A percentile compares a stretch with the other conserved stretches of the same genome.
phyloP scores from a whole-genome alignment of 2,888 invertebrate genomes.

The Autographa pulchrina region DNA sequence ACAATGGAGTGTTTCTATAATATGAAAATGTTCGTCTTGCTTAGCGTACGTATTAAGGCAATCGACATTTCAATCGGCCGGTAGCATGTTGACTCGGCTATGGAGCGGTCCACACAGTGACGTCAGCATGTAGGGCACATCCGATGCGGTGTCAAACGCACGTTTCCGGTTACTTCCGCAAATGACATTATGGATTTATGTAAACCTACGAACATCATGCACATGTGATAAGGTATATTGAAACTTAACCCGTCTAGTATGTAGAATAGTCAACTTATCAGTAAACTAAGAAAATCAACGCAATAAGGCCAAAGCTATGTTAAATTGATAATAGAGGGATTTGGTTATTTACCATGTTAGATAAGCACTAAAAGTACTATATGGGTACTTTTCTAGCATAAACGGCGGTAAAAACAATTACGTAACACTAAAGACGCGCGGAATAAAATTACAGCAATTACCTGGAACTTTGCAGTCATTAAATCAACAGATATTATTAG shows the following conservation, averaged over 20 bases:
- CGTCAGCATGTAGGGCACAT: slow-evolving; percentile 59
- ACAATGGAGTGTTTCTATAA: slow-evolving; percentile 18
- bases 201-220: slow-evolving; percentile 39
- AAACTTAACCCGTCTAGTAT: not conserved
- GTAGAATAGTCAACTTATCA: not conserved
- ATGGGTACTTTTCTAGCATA: slow-evolving; percentile 5
- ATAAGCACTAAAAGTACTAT: not conserved
- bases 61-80: slow-evolving; percentile 35
- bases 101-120: slow-evolving; percentile 50
- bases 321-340: not conserved
- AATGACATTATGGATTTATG: slow-evolving; percentile 61
- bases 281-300: too few species aligned
- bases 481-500: not conserved
- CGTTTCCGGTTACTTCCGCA: slow-evolving; percentile 62
- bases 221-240: slow-evolving; percentile 6
- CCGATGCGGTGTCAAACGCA: slow-evolving; percentile 65
- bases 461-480: not conserved
- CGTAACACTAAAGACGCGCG: not conserved
- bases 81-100: slow-evolving; percentile 21
- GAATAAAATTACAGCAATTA: not conserved
- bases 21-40: slow-evolving; percentile 9
- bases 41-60: slow-evolving; percentile 12
- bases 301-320: too few species aligned
- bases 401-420: too few species aligned
- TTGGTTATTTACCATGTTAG: slow-evolving; percentile 12